A percentile compares a stretch with the other conserved stretches of the same genome.
These are phyloP conservation scores for Cervus canadensis DNA, from an alignment of 2,113 vertebrate species.

Conservation along the genomic window DNA sequence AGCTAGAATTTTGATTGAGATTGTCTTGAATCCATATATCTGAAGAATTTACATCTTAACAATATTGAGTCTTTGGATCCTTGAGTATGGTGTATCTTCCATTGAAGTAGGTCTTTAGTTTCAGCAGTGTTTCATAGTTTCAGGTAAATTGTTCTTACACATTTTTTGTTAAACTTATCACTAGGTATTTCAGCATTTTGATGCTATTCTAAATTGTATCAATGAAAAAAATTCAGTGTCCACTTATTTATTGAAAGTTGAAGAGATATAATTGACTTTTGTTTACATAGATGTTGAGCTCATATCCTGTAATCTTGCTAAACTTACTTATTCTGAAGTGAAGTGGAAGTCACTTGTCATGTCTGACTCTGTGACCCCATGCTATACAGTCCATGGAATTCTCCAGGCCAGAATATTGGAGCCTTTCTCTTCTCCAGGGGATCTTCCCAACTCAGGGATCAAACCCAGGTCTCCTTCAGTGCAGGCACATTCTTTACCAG, in stretches of 20 bases:
- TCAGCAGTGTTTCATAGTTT: not conserved
- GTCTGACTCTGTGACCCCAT: not conserved
- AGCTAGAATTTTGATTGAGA: not conserved
- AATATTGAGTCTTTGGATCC: not conserved
- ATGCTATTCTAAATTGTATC: not conserved
- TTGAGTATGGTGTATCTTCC: not conserved
- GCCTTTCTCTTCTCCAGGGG: not conserved
- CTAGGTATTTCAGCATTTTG: not conserved
- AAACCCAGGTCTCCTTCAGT: not conserved
- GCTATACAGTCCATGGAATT: not conserved
- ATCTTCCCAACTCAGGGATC: not conserved
- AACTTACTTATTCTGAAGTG: not conserved
- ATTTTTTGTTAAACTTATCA: not conserved
- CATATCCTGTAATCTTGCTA: not conserved
- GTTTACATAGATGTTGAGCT: not conserved
- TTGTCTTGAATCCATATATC: not conserved
- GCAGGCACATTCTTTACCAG: not conserved
- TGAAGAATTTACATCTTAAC: not conserved
- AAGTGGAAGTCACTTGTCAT: not conserved
- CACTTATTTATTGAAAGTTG: not conserved
- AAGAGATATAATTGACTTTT: not conserved
- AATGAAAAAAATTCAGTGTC: not conserved
- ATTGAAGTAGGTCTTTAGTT: not conserved
- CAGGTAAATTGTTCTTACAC: not conserved
- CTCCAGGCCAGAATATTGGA: not conserved